phyloP scores from a whole-genome alignment of 1,140 invertebrate species.

The Zaprionus tsacasi region DNA sequence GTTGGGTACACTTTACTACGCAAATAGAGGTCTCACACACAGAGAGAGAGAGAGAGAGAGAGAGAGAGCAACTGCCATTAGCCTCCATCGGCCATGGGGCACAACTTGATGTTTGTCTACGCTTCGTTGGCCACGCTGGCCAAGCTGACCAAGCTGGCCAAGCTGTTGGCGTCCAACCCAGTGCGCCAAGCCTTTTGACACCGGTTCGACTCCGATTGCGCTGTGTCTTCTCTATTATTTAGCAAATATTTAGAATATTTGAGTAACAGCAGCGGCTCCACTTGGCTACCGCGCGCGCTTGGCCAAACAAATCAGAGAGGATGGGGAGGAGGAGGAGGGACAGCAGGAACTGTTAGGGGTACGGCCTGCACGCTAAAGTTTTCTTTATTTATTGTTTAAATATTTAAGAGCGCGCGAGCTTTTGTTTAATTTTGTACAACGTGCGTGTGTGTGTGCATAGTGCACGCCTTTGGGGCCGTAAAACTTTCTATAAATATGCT shows the following conservation, averaged over 20 bases:
- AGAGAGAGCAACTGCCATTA: conserved; percentile 68
- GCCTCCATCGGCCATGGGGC: conserved; percentile 39
- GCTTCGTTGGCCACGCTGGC: conserved; percentile 52
- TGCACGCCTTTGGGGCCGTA: conserved; percentile 43
- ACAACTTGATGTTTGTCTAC: conserved; percentile 63
- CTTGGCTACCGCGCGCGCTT: conserved; percentile 79
- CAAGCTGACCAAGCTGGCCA: background rate
- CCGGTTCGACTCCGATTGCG: conserved; percentile 40
- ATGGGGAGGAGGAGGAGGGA: background rate
- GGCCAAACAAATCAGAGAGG: conserved; percentile 70
- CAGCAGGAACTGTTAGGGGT: conserved; percentile 4
- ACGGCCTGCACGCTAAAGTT: conserved; percentile 46
- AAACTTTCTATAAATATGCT: conserved; percentile 80
- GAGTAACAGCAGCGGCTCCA: conserved; percentile 62
- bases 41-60: too few relatives aligned
- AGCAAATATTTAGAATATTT: conserved; percentile 83
- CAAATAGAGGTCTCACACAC: conserved; percentile 71
- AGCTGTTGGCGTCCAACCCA: too few relatives aligned
- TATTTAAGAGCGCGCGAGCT: conserved; percentile 55
- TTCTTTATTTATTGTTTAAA: conserved; percentile 50
- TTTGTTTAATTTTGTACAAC: conserved; percentile 44
- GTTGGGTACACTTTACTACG: conserved; percentile 75
- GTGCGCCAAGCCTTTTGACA: conserved; percentile 31
- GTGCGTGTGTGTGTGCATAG: conserved; percentile 41
- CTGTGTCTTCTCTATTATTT: conserved; percentile 74